These are phyloP conservation scores for Elephas maximus DNA, from an alignment of 2,113 vertebrate genomes.

Conservation along the genomic window DNA sequence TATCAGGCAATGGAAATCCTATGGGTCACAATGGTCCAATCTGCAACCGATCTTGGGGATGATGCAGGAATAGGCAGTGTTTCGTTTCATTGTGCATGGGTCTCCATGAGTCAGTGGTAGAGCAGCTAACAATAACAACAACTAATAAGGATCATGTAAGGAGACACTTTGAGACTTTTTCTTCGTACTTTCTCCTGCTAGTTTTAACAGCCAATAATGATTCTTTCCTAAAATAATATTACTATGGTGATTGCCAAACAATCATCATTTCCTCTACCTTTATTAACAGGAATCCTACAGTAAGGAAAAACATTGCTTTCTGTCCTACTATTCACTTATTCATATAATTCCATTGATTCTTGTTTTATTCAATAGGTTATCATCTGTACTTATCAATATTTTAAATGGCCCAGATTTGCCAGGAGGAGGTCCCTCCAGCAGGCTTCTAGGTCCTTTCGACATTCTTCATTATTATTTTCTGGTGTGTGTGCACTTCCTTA, in stretches of 20 bases:
- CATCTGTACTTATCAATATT: not conserved
- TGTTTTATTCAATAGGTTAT: not conserved
- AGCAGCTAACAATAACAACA: too few relatives aligned
- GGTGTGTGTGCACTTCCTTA: not conserved
- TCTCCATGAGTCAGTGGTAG: too few relatives aligned
- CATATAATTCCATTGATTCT: not conserved
- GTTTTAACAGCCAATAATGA: not conserved
- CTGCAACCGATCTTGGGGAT: too few relatives aligned
- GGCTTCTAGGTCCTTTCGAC: not conserved
- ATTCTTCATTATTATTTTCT: not conserved
- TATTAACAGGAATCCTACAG: not conserved
- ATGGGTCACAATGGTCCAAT: too few relatives aligned
- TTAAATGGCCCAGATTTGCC: not conserved
- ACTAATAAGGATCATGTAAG: not conserved
- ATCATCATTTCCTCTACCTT: not conserved
- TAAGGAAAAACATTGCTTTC: not conserved
- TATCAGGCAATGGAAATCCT: too few relatives aligned
- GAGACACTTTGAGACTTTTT: not conserved
- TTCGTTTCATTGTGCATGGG: too few relatives aligned
- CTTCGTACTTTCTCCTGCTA: not conserved
- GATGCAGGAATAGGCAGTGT: too few relatives aligned
- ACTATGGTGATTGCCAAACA: not conserved
- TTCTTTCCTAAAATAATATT: not conserved
- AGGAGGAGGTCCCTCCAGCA: not conserved
- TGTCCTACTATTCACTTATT: not conserved